These are phyloP conservation scores for Lumbricus terrestris DNA, from an alignment of 2,888 invertebrate species.

Conservation along the genomic window DNA sequence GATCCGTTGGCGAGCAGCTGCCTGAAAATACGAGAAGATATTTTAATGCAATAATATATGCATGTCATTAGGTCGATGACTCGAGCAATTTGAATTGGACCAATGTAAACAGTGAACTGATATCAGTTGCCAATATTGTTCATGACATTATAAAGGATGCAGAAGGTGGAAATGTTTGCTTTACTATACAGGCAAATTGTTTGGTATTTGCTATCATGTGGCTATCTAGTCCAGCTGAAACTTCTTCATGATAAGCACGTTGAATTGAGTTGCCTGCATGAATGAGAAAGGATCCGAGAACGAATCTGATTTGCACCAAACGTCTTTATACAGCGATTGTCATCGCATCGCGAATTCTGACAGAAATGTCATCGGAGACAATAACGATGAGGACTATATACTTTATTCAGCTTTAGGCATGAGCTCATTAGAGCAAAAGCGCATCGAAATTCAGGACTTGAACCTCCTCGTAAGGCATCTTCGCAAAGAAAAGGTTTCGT, in stretches of 20 bases:
- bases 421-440: neutral
- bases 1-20: conserved; percentile 18
- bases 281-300: neutral
- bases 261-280: neutral
- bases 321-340: neutral
- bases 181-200: neutral
- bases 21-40: neutral
- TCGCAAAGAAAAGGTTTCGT: no score
- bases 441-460: neutral
- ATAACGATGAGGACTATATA: no score
- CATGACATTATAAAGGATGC: neutral
- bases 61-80: neutral
- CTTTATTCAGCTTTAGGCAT: neutral
- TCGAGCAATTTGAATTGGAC: neutral
- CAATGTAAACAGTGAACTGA: neutral
- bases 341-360: neutral
- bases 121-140: neutral
- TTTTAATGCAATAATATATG: neutral
- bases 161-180: no score
- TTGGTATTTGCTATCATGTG: neutral
- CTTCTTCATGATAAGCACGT: neutral
- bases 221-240: neutral
- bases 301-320: neutral
- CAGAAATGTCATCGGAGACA: neutral
- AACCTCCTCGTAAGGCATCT: neutral